phyloP scores from a whole-genome alignment of 2,888 invertebrate genomes.

The Cerastoderma edule region DNA sequence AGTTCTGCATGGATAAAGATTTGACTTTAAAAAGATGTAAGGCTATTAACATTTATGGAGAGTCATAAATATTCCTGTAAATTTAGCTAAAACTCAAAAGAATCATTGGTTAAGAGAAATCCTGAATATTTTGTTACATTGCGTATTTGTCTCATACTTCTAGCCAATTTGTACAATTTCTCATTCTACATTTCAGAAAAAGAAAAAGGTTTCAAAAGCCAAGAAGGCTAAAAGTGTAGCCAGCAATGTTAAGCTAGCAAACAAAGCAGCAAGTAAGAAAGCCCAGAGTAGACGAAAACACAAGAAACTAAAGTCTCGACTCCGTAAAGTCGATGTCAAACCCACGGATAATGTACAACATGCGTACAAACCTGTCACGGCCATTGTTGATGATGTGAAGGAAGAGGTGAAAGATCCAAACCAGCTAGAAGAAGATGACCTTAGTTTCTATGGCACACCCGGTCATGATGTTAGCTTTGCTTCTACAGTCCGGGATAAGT shows the following conservation, averaged over 20 bases:
- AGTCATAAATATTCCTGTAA: too few species aligned
- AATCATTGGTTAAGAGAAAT: too few species aligned
- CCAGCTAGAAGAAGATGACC: conserved; percentile 63
- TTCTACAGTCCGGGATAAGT: conserved; percentile 50
- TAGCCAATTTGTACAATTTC: too few species aligned
- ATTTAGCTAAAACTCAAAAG: too few species aligned
- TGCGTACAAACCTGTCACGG: neutral
- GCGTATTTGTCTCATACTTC: too few species aligned
- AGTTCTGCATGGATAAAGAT: too few species aligned
- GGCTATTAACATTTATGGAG: too few species aligned
- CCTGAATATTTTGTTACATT: too few species aligned
- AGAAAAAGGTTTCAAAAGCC: conserved; percentile 17
- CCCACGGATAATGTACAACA: neutral
- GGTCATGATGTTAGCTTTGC: conserved; percentile 52
- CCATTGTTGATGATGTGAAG: neutral
- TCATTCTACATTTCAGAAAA: too few species aligned
- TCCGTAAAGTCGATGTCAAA: neutral
- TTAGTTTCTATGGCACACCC: conserved; percentile 58
- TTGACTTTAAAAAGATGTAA: too few species aligned
- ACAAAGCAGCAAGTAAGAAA: conserved; percentile 18
- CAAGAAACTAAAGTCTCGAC: neutral
- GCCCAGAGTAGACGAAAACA: neutral
- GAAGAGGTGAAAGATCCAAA: neutral
- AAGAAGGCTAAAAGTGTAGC: conserved; percentile 10
- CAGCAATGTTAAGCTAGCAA: conserved; percentile 3